Conservation (phyloP, 2,113 vertebrate genomes). For the Acrocephalus arundinaceus region DNA sequence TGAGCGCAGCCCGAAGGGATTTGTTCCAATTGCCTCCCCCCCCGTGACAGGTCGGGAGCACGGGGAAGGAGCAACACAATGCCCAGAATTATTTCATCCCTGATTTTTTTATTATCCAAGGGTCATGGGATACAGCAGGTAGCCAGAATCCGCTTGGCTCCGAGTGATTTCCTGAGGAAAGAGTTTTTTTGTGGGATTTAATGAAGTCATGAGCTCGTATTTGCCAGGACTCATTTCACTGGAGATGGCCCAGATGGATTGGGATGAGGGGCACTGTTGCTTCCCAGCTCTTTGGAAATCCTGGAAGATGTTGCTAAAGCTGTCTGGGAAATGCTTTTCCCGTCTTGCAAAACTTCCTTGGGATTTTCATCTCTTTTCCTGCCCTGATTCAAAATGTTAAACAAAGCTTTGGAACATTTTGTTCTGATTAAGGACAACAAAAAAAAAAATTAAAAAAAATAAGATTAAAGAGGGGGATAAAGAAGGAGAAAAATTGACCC, state of each 20-base stretch:
- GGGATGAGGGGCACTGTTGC: neutral
- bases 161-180: slow-evolving; percentile 46
- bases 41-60: slow-evolving; percentile 39
- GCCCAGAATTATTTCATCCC: neutral
- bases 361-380: neutral
- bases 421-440: neutral
- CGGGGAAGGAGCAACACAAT: neutral
- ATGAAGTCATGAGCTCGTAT: slow-evolving; percentile 35
- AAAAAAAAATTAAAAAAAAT: neutral
- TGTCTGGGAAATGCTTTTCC: slow-evolving; percentile 28
- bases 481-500: neutral
- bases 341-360: slow-evolving; percentile 21
- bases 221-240: neutral
- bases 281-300: slow-evolving; percentile 18
- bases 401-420: neutral
- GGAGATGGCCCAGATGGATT: slow-evolving; percentile 16
- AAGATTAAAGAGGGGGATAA: neutral
- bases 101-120: neutral
- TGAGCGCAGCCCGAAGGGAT: neutral
- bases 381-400: neutral
- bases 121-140: slow-evolving; percentile 42
- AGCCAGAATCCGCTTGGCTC: slow-evolving; percentile 32
- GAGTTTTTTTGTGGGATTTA: slow-evolving; percentile 45
- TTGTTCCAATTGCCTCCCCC: neutral
- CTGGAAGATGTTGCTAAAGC: slow-evolving; percentile 30